A percentile compares a stretch with the other conserved stretches of the same genome.
These are phyloP conservation scores for Keiferia lycopersicella DNA, from an alignment of 2,888 invertebrate species.

Conservation along the genomic window DNA sequence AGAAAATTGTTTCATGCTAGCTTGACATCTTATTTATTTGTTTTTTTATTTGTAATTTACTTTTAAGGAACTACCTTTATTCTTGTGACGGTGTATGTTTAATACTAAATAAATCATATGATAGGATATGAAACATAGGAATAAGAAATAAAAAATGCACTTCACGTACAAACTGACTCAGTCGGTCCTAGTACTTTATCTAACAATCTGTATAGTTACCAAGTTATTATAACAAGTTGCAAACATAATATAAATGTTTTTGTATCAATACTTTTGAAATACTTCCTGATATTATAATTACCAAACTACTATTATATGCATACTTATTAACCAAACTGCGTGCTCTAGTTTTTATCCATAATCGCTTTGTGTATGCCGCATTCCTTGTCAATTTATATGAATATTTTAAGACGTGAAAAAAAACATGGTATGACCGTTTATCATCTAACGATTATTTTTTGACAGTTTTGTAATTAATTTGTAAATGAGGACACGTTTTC, in stretches of 20 bases:
- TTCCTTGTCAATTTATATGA: slow-evolving; percentile 11
- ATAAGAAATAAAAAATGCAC: too few relatives aligned
- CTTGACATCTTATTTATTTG: too few relatives aligned
- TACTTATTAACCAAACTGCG: slow-evolving; percentile 1
- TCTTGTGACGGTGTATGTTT: too few relatives aligned
- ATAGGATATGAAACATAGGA: too few relatives aligned
- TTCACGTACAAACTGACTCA: too few relatives aligned
- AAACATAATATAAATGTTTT: not conserved
- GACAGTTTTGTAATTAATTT: not conserved
- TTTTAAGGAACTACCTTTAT: too few relatives aligned
- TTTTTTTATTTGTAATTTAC: too few relatives aligned
- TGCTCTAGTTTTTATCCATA: slow-evolving; percentile 4
- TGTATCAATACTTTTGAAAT: not conserved
- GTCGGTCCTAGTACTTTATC: too few relatives aligned
- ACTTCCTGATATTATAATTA: slow-evolving; percentile 7
- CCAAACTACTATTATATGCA: not conserved
- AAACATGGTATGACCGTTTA: not conserved
- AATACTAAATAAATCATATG: too few relatives aligned
- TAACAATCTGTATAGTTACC: too few relatives aligned
- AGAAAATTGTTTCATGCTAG: too few relatives aligned
- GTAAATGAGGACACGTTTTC: not conserved
- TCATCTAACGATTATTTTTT: not conserved
- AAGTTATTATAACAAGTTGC: not conserved
- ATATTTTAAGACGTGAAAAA: not conserved
- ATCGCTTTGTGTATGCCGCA: not conserved